phyloP scores from a whole-genome alignment of 2,888 invertebrate species.

The Helicoverpa assulta region DNA sequence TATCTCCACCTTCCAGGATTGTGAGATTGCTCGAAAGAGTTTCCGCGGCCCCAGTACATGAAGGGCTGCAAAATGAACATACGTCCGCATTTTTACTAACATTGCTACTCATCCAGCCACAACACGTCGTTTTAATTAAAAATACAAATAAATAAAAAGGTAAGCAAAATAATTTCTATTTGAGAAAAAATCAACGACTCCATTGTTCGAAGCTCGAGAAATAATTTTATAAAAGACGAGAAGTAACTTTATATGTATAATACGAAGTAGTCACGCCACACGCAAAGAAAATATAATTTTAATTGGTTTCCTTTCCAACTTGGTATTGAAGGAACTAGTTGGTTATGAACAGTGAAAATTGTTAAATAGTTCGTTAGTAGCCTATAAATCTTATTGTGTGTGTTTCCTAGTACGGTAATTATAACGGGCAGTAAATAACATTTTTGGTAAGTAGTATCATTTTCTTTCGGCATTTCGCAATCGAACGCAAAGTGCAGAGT shows the following conservation, averaged over 20 bases:
- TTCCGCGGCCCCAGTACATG: no score
- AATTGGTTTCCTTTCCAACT: conserved; percentile 35
- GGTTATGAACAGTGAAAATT: conserved; percentile 25
- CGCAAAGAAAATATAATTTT: conserved; percentile 27
- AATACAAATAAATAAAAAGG: conserved; percentile 9
- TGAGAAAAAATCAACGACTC: conserved; percentile 21
- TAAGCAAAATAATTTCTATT: conserved; percentile 37
- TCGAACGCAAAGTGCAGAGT: no score
- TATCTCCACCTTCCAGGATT: no score
- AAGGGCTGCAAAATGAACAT: no score
- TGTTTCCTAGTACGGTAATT: conserved; percentile 29
- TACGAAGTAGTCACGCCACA: conserved; percentile 39
- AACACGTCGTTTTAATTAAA: conserved; percentile 11
- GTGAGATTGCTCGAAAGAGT: no score
- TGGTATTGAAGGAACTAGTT: conserved; percentile 12
- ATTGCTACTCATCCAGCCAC: background rate
- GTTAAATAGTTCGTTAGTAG: conserved; percentile 4
- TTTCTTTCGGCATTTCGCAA: no score
- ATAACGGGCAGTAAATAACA: background rate
- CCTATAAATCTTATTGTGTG: conserved; percentile 18
- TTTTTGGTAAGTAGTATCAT: no score
- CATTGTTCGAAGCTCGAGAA: conserved; percentile 38
- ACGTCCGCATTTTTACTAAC: background rate
- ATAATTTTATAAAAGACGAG: conserved; percentile 11
- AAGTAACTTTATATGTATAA: background rate